Base-by-base conservation (phyloP, 2,113 vertebrate genomes). In the Sciurus niger region DNA sequence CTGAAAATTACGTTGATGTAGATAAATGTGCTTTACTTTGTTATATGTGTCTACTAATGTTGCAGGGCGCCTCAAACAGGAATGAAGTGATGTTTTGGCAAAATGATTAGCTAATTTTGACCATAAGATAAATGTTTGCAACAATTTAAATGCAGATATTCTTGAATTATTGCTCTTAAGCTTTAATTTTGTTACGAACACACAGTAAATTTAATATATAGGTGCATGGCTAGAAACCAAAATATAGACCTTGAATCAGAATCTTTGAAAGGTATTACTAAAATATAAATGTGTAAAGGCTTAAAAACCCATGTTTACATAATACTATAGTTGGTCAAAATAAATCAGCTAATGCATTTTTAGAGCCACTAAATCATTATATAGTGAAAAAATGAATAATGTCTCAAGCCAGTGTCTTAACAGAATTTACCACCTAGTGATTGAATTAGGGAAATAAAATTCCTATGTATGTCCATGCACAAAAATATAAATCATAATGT, bases 391-490 rank as follows among this genome's bases (percentile, higher is more conserved):
- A 93, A 70, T 96, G 78, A 96, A 55, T 86, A 77, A 85, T 93
- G 32, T 96, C 79, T 93, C 40, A 67, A 88, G 48, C 14, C 25
- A 84, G 9, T 87, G 48, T 95, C 40, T 70, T 74, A 34, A 40
- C 30, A 88, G 76, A 70, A 95, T 90, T 93, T 94, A 90, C 32
- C 53, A 83, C 70, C 30, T 94, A 48, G 48, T 87, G 63, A 89
- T 34, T 79, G n/a, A 96, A 90, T 95, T 95, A 95, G 58, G 70
- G 65, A 76, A 95, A 84, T 93, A 77, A 70, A 94, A 94, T 95
- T 77, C 28, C 25, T 93, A 84, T 34, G 63, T 87, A 93, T 79
- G 63, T 90, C 46, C 34, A 48, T 79, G 46, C 6, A 60, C 34
- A 90, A 65, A 82, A 72, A 72, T 93, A 90, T 96, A 95, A 94